Evolutionary conservation across 2,888 invertebrate species (phyloP).

Genomic region (Crossocerus cetratus): DNA sequence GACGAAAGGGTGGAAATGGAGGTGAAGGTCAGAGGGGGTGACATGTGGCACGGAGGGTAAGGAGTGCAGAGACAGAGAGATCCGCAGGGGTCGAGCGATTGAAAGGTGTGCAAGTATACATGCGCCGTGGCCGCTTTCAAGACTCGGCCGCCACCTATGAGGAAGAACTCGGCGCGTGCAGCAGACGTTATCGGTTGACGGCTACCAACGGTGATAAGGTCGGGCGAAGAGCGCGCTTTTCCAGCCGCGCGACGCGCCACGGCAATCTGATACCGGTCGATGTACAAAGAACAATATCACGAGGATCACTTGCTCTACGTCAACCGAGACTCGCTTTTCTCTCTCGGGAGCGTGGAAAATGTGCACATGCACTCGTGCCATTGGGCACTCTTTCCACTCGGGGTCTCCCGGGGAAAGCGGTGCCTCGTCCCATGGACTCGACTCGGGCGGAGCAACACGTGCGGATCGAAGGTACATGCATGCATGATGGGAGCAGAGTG

Average conservation of each 20-base stretch:
- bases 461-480: neutral
- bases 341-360: neutral
- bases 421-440: neutral
- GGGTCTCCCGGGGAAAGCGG: neutral
- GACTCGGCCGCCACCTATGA: conserved; percentile 1
- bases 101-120: neutral
- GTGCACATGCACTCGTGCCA: too few relatives aligned
- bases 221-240: neutral
- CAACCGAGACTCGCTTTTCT: neutral
- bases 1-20: conserved; percentile 2
- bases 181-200: neutral
- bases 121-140: neutral
- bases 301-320: neutral
- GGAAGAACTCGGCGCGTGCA: neutral
- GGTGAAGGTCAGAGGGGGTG: conserved; percentile 3
- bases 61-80: too few relatives aligned
- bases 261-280: neutral
- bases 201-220: neutral
- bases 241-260: neutral
- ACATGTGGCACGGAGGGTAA: neutral
- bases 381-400: too few relatives aligned
- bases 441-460: conserved; percentile 3
- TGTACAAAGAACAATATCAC: neutral
- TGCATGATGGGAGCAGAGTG: neutral
- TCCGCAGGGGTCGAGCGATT: neutral